A percentile compares a stretch with the other conserved stretches of the same genome.
Conservation (phyloP, 2,113 vertebrate species). For the mouse (Mus musculus) region GRCm39 chr10:49997001-49997500, state of each 20-base stretch:
- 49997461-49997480: not conserved
- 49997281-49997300: slow-evolving; percentile 59
- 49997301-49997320: slow-evolving; percentile 41
- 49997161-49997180: slow-evolving; percentile 48
- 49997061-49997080: slow-evolving; percentile 55
- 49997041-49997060: not conserved
- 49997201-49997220: slow-evolving; percentile 57
- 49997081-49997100: slow-evolving; percentile 47
- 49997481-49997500: not conserved
- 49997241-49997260: slow-evolving; percentile 46
- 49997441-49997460: not conserved
- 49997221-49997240: slow-evolving; percentile 57
- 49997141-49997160: slow-evolving; percentile 63
- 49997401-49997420: not conserved
- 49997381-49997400: not conserved
- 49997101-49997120: not conserved
- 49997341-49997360: slow-evolving; percentile 47
- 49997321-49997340: not conserved
- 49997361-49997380: slow-evolving; percentile 23
- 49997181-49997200: slow-evolving; percentile 60
- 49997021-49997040: slow-evolving; percentile 62
- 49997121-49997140: not conserved
- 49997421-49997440: slow-evolving; percentile 66
- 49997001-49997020: slow-evolving; percentile 6
- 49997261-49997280: slow-evolving; percentile 75